phyloP scores from a whole-genome alignment of 1,140 invertebrate species.

The Nasonia giraulti region DNA sequence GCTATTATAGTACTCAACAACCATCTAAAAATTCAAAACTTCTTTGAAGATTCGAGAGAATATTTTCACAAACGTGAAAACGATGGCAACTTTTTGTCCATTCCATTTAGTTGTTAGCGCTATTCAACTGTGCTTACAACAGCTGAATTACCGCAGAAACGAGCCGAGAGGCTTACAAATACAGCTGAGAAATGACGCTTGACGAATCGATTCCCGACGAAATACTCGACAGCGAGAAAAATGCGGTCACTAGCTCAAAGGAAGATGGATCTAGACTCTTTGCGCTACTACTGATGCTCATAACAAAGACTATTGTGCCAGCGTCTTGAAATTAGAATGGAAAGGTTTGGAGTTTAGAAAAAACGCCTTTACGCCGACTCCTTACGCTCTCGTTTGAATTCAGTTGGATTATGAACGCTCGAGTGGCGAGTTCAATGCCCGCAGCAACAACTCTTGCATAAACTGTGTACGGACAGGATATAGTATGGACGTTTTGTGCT shows the following conservation, averaged over 20 bases:
- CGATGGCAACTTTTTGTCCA: too few species aligned
- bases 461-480: background rate
- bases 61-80: too few species aligned
- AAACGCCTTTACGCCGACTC: background rate
- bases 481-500: too few species aligned
- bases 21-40: too few species aligned
- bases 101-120: background rate
- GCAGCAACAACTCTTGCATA: background rate
- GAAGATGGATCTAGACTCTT: background rate
- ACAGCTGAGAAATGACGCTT: slow-evolving; percentile 32
- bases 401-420: background rate
- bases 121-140: background rate
- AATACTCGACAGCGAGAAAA: background rate
- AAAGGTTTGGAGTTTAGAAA: background rate
- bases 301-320: slow-evolving; percentile 22
- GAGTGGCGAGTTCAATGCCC: background rate
- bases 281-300: background rate
- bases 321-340: background rate
- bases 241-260: slow-evolving; percentile 28
- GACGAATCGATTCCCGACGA: slow-evolving; percentile 34
- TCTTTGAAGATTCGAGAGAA: too few species aligned
- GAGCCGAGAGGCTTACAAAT: background rate
- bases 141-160: background rate
- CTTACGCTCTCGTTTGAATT: background rate
- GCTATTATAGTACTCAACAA: too few species aligned